These are phyloP conservation scores for Drosophila pegasa DNA, from an alignment of 2,888 invertebrate genomes.

Conservation along the genomic window DNA sequence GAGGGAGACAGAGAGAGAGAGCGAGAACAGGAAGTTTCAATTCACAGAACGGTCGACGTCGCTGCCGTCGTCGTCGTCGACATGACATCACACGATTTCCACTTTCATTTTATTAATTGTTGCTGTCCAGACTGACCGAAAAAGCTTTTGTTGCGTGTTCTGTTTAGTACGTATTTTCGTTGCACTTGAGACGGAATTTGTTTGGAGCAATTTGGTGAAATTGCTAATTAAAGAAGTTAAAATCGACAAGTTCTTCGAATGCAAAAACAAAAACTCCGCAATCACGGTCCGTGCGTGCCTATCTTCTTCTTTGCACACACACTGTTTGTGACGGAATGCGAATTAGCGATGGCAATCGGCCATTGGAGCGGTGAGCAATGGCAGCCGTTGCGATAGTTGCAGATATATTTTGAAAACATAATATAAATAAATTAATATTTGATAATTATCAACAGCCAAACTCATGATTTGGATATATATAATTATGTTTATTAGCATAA, in stretches of 20 bases:
- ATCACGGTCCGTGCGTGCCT: slow-evolving; percentile 64
- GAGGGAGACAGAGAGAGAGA: slow-evolving; percentile 10
- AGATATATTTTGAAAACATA: background rate
- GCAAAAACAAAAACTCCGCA: slow-evolving; percentile 74
- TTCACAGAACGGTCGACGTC: slow-evolving; percentile 71
- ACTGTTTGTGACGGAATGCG: slow-evolving; percentile 73
- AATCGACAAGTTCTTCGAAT: slow-evolving; percentile 53
- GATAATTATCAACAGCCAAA: background rate
- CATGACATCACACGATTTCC: slow-evolving; percentile 73
- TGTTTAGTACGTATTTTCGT: slow-evolving; percentile 60
- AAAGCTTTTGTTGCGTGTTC: background rate
- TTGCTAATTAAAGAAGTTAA: slow-evolving; percentile 51
- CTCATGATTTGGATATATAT: background rate
- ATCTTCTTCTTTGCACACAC: slow-evolving; percentile 47
- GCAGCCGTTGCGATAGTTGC: slow-evolving; percentile 13
- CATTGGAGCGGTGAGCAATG: slow-evolving; percentile 11
- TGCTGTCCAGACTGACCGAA: slow-evolving; percentile 44
- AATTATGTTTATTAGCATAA: background rate
- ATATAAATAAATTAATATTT: background rate
- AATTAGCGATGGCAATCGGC: slow-evolving; percentile 23
- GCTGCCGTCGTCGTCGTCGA: slow-evolving; percentile 48
- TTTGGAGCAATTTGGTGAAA: slow-evolving; percentile 41
- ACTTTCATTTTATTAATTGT: slow-evolving; percentile 62
- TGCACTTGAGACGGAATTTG: slow-evolving; percentile 62
- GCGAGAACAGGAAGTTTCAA: slow-evolving; percentile 71